Evolutionary conservation across 2,113 vertebrate species (phyloP).

Genomic region (Heterocephalus glaber): DNA sequence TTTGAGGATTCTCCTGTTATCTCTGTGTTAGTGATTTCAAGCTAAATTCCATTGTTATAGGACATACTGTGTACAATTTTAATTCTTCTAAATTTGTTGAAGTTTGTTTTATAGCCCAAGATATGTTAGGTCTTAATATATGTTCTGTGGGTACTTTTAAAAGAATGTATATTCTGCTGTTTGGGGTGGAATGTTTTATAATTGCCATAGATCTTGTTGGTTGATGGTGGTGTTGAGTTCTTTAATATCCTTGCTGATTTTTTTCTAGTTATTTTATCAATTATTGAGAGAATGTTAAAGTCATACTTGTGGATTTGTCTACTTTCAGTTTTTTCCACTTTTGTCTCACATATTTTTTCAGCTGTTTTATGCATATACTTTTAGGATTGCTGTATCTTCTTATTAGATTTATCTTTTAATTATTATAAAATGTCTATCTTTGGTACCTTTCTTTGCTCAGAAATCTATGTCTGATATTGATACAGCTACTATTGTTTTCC

Average conservation of each 20-base stretch:
- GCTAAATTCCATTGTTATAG: not conserved
- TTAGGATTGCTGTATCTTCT: not conserved
- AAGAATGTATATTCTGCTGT: not conserved
- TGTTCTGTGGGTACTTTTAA: not conserved
- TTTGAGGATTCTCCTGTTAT: not conserved
- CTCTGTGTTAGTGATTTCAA: conserved; percentile 20
- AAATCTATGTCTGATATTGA: not conserved
- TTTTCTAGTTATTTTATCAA: not conserved
- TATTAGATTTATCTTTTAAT: not conserved
- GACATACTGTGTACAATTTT: not conserved
- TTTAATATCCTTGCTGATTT: not conserved
- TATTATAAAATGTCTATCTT: not conserved
- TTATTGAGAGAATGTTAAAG: not conserved
- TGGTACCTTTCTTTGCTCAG: not conserved
- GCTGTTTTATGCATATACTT: not conserved
- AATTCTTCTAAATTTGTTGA: not conserved
- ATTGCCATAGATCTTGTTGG: not conserved
- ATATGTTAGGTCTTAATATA: not conserved
- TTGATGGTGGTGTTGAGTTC: not conserved
- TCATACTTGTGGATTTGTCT: not conserved
- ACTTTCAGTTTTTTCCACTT: not conserved
- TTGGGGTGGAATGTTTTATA: not conserved
- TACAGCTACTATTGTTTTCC: not conserved
- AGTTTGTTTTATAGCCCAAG: not conserved
- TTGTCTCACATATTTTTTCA: conserved; percentile 5